phyloP scores from a whole-genome alignment of 2,113 vertebrate genomes.

The Dipodomys merriami region DNA sequence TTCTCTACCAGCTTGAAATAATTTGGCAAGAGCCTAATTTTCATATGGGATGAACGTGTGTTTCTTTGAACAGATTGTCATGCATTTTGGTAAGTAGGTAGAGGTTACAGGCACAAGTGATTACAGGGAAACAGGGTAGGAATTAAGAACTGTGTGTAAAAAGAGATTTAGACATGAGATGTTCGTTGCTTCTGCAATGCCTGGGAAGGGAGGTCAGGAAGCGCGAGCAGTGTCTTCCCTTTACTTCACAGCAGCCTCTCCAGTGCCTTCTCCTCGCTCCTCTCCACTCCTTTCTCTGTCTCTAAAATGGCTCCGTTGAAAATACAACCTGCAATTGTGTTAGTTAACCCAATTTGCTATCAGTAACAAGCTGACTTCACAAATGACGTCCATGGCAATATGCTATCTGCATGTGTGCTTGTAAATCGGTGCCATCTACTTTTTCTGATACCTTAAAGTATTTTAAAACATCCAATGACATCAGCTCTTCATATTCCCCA shows the following conservation, averaged over 20 bases:
- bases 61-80: slow-evolving; percentile 68
- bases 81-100: slow-evolving; percentile 51
- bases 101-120: slow-evolving; percentile 50
- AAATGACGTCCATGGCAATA: background rate
- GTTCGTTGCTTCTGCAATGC: background rate
- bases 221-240: background rate
- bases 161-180: background rate
- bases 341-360: background rate
- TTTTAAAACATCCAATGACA: background rate
- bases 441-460: background rate
- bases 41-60: slow-evolving; percentile 9
- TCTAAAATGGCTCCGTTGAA: background rate
- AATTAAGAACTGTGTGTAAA: background rate
- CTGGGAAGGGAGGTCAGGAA: background rate
- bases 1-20: slow-evolving; percentile 34
- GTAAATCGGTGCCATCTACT: background rate
- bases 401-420: background rate
- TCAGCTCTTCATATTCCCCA: background rate
- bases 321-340: background rate
- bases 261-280: background rate
- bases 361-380: background rate
- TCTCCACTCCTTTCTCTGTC: background rate
- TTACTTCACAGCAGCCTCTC: background rate
- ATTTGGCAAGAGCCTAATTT: slow-evolving; percentile 41
- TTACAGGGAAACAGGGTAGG: background rate